Evolutionary conservation across 1,140 invertebrate species (phyloP), one percentile per base, ranked within the genome.

Genomic region (Tetragonula clypearis): DNA sequence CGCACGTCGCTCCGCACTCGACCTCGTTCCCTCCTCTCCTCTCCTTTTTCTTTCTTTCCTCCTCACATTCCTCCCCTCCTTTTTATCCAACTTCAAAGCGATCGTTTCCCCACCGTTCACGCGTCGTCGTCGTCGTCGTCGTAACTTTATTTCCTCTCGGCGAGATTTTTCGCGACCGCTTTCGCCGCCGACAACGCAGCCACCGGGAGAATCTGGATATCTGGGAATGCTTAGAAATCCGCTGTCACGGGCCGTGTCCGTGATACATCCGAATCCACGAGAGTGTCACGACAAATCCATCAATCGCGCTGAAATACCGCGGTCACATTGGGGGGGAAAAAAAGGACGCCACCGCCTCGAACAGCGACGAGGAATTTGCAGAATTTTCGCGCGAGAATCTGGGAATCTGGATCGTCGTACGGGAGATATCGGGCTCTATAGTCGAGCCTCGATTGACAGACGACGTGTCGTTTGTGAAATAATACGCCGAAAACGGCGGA

Each of bases 251-350:
- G 49, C 35, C 15, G 49, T 19, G 23, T 65, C 26, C 58, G 53
- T 53, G 68, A 58, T 60, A 30, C 30, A 69, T 66, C 12, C 60
- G 55, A 77, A 78, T 76, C 55, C 66, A 58, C 58, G 55, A 41
- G 35, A 55, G 35, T 71, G 75, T 60, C 55, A 12, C 69, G 79
- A 69, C 78, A 60, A 78, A 87, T 86, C 86, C 85, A 79, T 86
- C 86, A 86, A 86, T 76, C 41, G 6, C 6, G 73, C 82, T 55
- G 35, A 35, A 53, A 53, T 19, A 68, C 26, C 19, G 30, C 26
- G 17, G 15, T 35, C 30, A 30, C 26, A 6, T 0, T 19, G 26
- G 41, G 8, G 30, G 30, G 30, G 30, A 30, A 30, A 19, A 68
- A 68, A 68, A 19, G 30, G 17, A 35, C 6, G 26, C 26, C 30